Evolutionary conservation across 1,140 invertebrate species (phyloP).

Genomic region (Megathymus violae): DNA sequence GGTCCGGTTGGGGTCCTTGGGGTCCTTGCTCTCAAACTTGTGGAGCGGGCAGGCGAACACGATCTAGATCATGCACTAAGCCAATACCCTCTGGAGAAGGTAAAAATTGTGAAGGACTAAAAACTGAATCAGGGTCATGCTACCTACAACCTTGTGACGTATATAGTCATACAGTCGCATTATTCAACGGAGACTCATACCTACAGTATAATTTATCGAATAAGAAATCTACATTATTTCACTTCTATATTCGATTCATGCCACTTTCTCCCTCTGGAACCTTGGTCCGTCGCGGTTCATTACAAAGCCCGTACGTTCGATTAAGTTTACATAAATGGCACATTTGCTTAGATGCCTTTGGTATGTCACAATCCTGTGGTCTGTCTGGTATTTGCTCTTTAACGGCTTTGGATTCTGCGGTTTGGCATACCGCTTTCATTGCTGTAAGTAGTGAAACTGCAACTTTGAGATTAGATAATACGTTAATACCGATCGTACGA

Average conservation of each 20-base stretch:
- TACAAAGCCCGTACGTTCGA: conserved; percentile 51
- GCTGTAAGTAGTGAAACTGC: conserved; percentile 62
- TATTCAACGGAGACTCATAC: conserved; percentile 68
- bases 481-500: conserved; percentile 46
- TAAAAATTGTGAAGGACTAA: conserved; percentile 54
- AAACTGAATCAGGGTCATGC: conserved; percentile 66
- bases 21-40: conserved; percentile 70
- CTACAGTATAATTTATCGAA: conserved; percentile 63
- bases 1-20: conserved; percentile 74
- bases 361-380: conserved; percentile 51
- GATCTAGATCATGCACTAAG: conserved; percentile 67
- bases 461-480: conserved; percentile 64
- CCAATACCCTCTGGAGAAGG: conserved; percentile 63
- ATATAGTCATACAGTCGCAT: conserved; percentile 55
- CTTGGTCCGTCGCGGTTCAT: conserved; percentile 53
- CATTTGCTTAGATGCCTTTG: conserved; percentile 65
- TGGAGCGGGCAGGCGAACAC: conserved; percentile 61
- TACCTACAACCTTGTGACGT: conserved; percentile 64
- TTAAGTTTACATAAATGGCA: conserved; percentile 72
- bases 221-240: conserved; percentile 63
- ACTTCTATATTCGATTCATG: conserved; percentile 70
- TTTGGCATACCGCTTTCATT: conserved; percentile 63
- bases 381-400: conserved; percentile 60
- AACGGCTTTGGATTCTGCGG: conserved; percentile 50
- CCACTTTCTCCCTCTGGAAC: conserved; percentile 68